These are phyloP conservation scores for Vespertilio murinus DNA, from an alignment of 2,797 vertebrate genomes.

Conservation along the genomic window DNA sequence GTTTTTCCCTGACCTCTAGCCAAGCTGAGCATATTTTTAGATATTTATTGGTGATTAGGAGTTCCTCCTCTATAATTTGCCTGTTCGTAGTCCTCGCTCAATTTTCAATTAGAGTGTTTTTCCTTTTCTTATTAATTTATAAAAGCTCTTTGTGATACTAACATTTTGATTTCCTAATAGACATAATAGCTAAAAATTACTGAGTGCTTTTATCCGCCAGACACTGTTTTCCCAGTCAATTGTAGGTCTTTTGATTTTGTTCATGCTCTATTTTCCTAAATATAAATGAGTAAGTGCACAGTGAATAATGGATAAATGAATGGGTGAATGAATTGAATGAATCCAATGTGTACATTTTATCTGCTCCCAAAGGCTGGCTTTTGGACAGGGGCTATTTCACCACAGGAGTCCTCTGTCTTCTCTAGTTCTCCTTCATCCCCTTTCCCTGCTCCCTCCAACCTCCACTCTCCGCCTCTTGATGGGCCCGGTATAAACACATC, in stretches of 20 bases:
- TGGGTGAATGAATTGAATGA: not conserved
- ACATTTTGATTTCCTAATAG: not conserved
- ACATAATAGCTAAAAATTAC: not conserved
- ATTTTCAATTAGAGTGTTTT: not conserved
- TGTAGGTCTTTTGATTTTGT: not conserved
- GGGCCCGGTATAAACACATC: not conserved
- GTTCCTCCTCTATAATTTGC: not conserved
- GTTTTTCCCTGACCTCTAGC: not conserved
- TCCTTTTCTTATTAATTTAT: not conserved
- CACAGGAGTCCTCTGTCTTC: not conserved
- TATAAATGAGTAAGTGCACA: slow-evolving; percentile 1
- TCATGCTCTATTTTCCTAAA: not conserved
- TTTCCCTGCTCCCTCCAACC: not conserved
- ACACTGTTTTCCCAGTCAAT: not conserved
- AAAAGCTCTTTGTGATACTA: not conserved
- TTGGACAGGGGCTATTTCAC: not conserved
- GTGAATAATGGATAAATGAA: slow-evolving; percentile 15
- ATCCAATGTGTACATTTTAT: not conserved
- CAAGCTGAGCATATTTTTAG: not conserved
- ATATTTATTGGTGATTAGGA: not conserved
- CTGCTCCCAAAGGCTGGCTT: not conserved
- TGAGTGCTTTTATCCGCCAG: not conserved
- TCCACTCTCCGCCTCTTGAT: not conserved
- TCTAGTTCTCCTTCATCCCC: not conserved
- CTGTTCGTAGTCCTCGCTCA: not conserved